Evolutionary conservation across 2,888 invertebrate species (phyloP).

Genomic region (Harpalus rubripes): DNA sequence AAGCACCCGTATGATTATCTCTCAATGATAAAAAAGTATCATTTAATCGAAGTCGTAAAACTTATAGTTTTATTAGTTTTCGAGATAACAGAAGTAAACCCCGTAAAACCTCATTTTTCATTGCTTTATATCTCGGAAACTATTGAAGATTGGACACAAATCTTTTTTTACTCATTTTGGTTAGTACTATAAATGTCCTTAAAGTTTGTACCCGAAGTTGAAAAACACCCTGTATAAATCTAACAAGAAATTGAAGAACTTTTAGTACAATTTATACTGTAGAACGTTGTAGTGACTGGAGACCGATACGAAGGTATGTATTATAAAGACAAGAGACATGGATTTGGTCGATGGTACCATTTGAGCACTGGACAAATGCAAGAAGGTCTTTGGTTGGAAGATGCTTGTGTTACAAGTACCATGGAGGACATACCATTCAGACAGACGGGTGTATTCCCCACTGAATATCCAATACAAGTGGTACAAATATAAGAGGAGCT

Average conservation of each 20-base stretch:
- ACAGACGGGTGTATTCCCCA: slow-evolving; percentile 80
- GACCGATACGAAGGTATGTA: slow-evolving; percentile 85
- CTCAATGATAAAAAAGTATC: too few relatives aligned
- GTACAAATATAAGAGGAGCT: slow-evolving; percentile 75
- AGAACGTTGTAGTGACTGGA: slow-evolving; percentile 77
- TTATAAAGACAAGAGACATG: slow-evolving; percentile 80
- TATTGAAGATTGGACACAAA: too few relatives aligned
- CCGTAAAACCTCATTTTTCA: too few relatives aligned
- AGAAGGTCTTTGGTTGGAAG: slow-evolving; percentile 82
- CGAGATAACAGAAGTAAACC: too few relatives aligned
- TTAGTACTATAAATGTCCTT: too few relatives aligned
- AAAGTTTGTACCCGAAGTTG: too few relatives aligned
- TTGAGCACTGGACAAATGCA: slow-evolving; percentile 83
- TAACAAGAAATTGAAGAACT: too few relatives aligned
- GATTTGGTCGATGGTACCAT: slow-evolving; percentile 83
- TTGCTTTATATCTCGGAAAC: not conserved
- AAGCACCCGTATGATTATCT: too few relatives aligned
- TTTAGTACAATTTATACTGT: not conserved
- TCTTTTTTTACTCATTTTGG: too few relatives aligned
- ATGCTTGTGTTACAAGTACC: slow-evolving; percentile 79
- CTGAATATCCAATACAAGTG: slow-evolving; percentile 79
- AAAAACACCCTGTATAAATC: too few relatives aligned
- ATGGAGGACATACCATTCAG: slow-evolving; percentile 81
- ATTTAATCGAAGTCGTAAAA: too few relatives aligned
- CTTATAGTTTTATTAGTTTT: too few relatives aligned